These are phyloP conservation scores for Andrena praecox DNA, from an alignment of 2,888 invertebrate genomes.

Conservation along the genomic window DNA sequence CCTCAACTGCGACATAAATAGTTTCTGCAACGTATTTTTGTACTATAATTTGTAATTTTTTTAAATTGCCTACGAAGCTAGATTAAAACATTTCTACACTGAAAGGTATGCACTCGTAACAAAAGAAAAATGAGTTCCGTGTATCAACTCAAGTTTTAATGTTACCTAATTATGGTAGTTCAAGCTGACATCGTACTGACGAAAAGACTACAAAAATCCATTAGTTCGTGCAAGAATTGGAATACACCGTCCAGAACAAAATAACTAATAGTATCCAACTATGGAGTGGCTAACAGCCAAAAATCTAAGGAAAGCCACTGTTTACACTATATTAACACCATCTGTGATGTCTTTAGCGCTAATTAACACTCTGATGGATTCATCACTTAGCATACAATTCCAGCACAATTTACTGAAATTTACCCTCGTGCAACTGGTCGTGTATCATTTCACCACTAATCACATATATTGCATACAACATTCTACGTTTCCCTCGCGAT, in stretches of 20 bases:
- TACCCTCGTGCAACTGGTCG: constrained; percentile 32
- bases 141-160: background rate
- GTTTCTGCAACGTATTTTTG: background rate
- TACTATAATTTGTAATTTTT: background rate
- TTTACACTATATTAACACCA: constrained; percentile 63
- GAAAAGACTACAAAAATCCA: too few species aligned
- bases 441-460: constrained; percentile 47
- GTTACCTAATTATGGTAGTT: background rate
- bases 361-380: constrained; percentile 37
- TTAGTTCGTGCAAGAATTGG: background rate
- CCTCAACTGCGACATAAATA: background rate
- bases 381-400: constrained; percentile 54
- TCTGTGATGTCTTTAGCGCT: constrained; percentile 14
- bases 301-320: constrained; percentile 59
- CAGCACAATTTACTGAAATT: constrained; percentile 53
- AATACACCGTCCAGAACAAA: constrained; percentile 11
- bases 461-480: constrained; percentile 23
- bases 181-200: background rate
- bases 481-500: background rate
- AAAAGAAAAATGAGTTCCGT: too few species aligned
- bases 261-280: constrained; percentile 23
- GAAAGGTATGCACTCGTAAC: background rate
- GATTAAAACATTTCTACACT: background rate
- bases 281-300: constrained; percentile 34
- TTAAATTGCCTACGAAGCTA: background rate